Base-by-base conservation (phyloP, 2,113 vertebrate species). In the Cygnus buccinator region DNA sequence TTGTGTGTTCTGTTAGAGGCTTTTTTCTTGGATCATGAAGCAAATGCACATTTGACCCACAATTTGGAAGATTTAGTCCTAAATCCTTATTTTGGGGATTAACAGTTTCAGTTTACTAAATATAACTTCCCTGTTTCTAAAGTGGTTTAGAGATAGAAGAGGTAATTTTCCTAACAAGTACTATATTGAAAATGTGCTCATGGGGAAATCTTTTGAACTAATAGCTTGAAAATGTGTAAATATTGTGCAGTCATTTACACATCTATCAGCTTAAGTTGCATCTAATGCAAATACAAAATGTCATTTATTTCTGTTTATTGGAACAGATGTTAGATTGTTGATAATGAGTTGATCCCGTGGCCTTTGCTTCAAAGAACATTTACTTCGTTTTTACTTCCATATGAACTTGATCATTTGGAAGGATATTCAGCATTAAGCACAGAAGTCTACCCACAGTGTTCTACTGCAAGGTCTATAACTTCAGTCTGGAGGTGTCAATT, bases 21-120 rank as follows among this genome's bases (percentile, higher is more conserved):
- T 65, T 90, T 61, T 35, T 91, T 82, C 37, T 88, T 95, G 44
- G 89, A 66, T 91, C 80, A 52, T 88, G 80, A 96, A 93, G 94
- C 21, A 80, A 31, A 35, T 73, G 33, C 1, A 5, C 20, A 23
- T 67, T 90, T 86, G 19, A 93, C 79, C 26, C 37, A 39, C 50
- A 50, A 66, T 93, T 95, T 79, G 33, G 20, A 35, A 90, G 46
- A 48, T 48, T 66, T 55, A 55, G 62, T 84, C 65, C 35, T 33
- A 97, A 91, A 70, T 82, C 52, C n/a, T 81, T 75, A 1, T 41
- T 89, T 90, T 48, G 93, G 8, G 22, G 66, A 57, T 59, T 75
- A 44, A 67, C 31, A 28, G 2, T 39, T 80, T 54, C 83, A 22
- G 31, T 59, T 89, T 55, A 77, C 39, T 54, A 94, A 68, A 72